These are phyloP conservation scores for Macaca fascicularis DNA, from an alignment of 2,113 vertebrate species.

Conservation along the genomic window DNA sequence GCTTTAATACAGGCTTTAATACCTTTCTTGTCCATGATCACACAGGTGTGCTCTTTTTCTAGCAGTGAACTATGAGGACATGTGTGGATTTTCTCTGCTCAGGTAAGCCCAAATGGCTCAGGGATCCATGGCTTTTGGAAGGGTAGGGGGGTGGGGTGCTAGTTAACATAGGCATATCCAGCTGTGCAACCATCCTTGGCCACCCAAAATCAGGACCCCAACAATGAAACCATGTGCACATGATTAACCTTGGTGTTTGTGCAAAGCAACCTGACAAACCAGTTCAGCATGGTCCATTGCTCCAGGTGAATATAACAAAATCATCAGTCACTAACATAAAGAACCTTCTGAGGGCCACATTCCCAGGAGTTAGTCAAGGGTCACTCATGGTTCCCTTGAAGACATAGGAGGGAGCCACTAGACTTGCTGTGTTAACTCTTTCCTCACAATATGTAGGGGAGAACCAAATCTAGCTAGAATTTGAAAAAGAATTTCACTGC, in stretches of 20 bases:
- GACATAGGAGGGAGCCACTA: not conserved
- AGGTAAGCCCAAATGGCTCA: not conserved
- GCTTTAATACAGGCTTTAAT: not conserved
- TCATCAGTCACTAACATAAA: not conserved
- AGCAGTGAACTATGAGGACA: not conserved
- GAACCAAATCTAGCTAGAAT: not conserved
- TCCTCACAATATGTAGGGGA: not conserved
- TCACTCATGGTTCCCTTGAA: not conserved
- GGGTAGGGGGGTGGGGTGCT: not conserved
- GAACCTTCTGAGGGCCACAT: not conserved
- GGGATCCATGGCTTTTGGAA: not conserved
- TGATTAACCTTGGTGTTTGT: not conserved
- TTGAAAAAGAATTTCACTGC: not conserved
- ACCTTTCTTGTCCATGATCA: not conserved
- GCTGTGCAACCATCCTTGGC: not conserved
- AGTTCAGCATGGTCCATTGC: not conserved
- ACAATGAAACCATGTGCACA: not conserved
- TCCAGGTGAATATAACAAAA: not conserved
- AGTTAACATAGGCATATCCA: not conserved
- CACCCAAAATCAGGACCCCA: not conserved
- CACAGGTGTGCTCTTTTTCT: not conserved
- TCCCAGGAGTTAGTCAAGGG: not conserved
- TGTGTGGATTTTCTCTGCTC: not conserved
- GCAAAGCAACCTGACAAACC: slow-evolving; percentile 26
- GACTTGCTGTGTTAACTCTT: not conserved